Evolutionary conservation across 2,797 vertebrate species (phyloP).

Genomic region (Gobio occitaniae): DNA sequence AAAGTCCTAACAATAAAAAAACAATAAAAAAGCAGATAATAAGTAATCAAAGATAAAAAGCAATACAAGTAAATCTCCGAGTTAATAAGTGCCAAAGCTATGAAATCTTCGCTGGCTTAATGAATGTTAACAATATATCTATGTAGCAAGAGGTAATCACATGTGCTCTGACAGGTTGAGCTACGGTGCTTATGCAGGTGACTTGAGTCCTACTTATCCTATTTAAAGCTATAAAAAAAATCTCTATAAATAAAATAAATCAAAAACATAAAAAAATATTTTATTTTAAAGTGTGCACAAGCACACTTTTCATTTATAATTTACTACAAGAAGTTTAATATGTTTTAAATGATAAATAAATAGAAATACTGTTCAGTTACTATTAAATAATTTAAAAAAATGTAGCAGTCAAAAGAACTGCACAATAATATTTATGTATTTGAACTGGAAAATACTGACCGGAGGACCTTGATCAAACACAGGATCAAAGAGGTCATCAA

Average conservation of each 20-base stretch:
- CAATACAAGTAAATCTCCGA: slow-evolving; percentile 7
- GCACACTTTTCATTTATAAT: not conserved
- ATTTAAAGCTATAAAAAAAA: no score
- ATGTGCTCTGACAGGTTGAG: not conserved
- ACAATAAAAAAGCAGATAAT: slow-evolving; percentile 21
- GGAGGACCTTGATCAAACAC: slow-evolving; percentile 80
- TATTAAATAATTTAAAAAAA: not conserved
- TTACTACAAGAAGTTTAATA: not conserved
- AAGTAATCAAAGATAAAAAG: slow-evolving; percentile 17
- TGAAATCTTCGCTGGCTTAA: not conserved
- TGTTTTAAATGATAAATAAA: not conserved
- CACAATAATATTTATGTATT: slow-evolving; percentile 1
- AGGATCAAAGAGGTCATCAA: slow-evolving; percentile 87
- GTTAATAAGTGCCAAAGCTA: slow-evolving; percentile 36
- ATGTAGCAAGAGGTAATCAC: not conserved
- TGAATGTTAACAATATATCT: slow-evolving; percentile 6
- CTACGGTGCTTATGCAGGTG: not conserved
- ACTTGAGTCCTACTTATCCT: no score
- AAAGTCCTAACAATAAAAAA: slow-evolving; percentile 79
- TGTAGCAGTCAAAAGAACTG: not conserved
- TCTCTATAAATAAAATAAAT: not conserved
- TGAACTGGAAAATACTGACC: slow-evolving; percentile 67
- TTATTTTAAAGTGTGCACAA: not conserved
- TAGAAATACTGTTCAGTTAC: not conserved
- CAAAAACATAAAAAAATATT: not conserved